Evolutionary conservation across 2,888 invertebrate genomes (phyloP).

Genomic region (Oxystoma pomonae): DNA sequence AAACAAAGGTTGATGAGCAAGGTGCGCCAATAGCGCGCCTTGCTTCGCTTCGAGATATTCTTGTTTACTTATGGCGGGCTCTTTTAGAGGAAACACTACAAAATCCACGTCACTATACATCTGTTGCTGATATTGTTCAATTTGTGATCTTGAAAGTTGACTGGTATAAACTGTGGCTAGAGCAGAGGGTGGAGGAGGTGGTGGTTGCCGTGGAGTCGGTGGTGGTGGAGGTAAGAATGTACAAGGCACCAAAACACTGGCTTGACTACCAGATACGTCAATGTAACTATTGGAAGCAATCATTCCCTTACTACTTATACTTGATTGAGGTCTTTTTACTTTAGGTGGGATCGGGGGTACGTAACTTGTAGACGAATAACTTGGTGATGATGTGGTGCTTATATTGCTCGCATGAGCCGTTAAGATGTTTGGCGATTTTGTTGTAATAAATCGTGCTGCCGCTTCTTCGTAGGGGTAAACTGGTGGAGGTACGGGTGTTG

Average conservation of each 20-base stretch:
- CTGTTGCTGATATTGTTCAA: conserved; percentile 85
- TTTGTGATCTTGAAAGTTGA: conserved; percentile 68
- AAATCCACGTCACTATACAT: conserved; percentile 89
- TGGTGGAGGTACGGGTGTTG: conserved; percentile 54
- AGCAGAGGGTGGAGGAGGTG: conserved; percentile 61
- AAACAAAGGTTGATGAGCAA: conserved; percentile 64
- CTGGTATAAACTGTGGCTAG: conserved; percentile 69
- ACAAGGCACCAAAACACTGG: conserved; percentile 49
- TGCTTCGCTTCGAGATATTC: conserved; percentile 88
- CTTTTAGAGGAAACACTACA: conserved; percentile 86
- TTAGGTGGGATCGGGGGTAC: conserved; percentile 46
- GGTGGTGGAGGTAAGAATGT: conserved; percentile 58
- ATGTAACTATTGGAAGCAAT: conserved; percentile 60
- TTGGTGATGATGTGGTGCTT: conserved; percentile 58
- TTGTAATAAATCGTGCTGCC: conserved; percentile 71
- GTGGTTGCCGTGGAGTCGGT: conserved; percentile 55
- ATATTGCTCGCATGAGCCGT: conserved; percentile 73
- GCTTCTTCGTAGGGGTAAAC: conserved; percentile 66
- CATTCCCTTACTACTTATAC: conserved; percentile 46
- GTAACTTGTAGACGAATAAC: conserved; percentile 49
- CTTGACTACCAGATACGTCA: conserved; percentile 57
- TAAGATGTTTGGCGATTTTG: conserved; percentile 70
- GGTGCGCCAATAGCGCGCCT: conserved; percentile 65
- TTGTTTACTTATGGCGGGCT: conserved; percentile 84
- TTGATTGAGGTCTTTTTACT: conserved; percentile 53